Evolutionary conservation across 2,113 vertebrate genomes (phyloP), one percentile per base, ranked within the genome.

Genomic region (Petroica traversi): DNA sequence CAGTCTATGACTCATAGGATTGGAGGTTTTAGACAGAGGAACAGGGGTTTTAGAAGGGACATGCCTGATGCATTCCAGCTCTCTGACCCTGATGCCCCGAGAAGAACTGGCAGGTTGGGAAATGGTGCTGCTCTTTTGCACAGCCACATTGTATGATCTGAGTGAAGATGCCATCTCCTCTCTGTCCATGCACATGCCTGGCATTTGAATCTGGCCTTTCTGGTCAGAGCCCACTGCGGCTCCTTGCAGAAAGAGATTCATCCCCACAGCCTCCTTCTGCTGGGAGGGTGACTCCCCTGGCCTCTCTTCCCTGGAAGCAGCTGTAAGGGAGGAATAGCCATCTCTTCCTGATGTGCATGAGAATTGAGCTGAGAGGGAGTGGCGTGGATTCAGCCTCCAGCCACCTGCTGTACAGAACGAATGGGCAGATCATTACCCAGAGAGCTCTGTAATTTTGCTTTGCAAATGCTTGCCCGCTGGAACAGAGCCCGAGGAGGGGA

Each of bases 361-460:
- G 38, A 93, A 88, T 6, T 66, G 62, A 72, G 58, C 61, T 85
- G 81, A 75, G 84, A 86, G 79, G 94, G 89, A 95, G 93, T 95
- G 93, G 82, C 7, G 1, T 72, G 88, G 85, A 80, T 90, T 88
- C 92, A 92, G 89, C 81, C 92, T 95, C 74, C 89, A 96, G 93
- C 71, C 95, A 97, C 92, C 94, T 96, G 94, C 93, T 63, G 43
- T 89, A 88, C 12, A 17, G 55, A 94, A 93, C 8, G 66, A 95
- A 94, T 9, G 14, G 85, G 90, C 88, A 94, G 82, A 94, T 95
- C 96, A 84, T 94, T 88, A 94, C 85, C 92, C 94, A 59, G 85
- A 94, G 89, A 86, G 82, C 89, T 94, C 92, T 95, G 92, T 95
- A 97, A 97, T 96, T 96, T 96, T 85, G 62, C 92, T 94, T 86